These are phyloP conservation scores for Drosophila melanocephala DNA, from an alignment of 2,888 invertebrate genomes.

Conservation along the genomic window DNA sequence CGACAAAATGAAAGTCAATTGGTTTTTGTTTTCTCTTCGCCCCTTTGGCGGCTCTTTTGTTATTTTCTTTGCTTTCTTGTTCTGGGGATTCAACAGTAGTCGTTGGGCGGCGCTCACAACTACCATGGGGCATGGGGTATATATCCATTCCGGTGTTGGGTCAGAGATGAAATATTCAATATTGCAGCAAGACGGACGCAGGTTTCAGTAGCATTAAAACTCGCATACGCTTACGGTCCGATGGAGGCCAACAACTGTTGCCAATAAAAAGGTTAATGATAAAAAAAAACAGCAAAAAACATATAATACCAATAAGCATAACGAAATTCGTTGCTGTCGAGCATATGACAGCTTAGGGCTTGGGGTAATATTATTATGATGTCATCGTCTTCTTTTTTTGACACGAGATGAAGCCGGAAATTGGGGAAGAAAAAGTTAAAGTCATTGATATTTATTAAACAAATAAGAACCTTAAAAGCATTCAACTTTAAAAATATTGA, in stretches of 20 bases:
- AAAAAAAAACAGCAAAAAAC: conserved; percentile 26
- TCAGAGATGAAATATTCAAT: conserved; percentile 73
- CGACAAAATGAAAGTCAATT: conserved; percentile 80
- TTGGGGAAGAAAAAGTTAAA: neutral
- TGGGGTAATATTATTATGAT: conserved; percentile 1
- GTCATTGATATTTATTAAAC: neutral
- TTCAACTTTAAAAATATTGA: neutral
- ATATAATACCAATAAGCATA: conserved; percentile 41
- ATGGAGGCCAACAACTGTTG: conserved; percentile 47
- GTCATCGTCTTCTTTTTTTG: neutral
- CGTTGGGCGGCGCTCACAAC: conserved; percentile 46
- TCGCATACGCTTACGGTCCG: conserved; percentile 51
- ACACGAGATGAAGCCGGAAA: neutral
- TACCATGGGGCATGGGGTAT: conserved; percentile 18
- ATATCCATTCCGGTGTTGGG: conserved; percentile 40
- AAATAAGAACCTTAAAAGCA: neutral
- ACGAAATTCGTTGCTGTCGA: conserved; percentile 22
- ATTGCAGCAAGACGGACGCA: conserved; percentile 63
- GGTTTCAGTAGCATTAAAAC: conserved; percentile 67
- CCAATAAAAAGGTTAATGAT: conserved; percentile 76
- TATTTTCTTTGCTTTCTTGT: conserved; percentile 29
- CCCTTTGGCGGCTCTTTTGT: conserved; percentile 12
- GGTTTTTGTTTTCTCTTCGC: conserved; percentile 44
- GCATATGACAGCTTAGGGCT: conserved; percentile 25
- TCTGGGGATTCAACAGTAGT: conserved; percentile 20